Base-by-base conservation (phyloP, 2,888 invertebrate species). In the Hemithea aestivaria region DNA sequence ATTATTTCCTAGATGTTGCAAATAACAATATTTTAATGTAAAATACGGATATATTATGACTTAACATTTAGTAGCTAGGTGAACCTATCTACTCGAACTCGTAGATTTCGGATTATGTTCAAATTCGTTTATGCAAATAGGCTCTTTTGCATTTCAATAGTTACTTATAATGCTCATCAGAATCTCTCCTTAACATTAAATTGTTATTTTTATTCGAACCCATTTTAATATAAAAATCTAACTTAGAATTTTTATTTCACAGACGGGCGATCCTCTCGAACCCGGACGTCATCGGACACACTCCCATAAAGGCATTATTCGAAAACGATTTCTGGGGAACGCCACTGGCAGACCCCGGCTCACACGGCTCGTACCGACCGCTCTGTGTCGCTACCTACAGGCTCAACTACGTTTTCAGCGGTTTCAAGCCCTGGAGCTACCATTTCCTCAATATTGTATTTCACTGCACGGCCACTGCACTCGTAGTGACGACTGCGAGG, bases 241-340 rank as follows among this genome's bases (percentile, higher is more conserved):
- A 65, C 54, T 57, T 50, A 58, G 40, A 48, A 57, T 49, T 66
- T 74, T 79, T 73, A 51, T 72, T 77, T 66, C 58, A 35, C 93
- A 99, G 98, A 74, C 95, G 98, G 65, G 98, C 98, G 56, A 97
- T 99, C 70, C 89, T 96, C 75, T 94, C 94, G 70, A 99, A 99
- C 82, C 94, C 94, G 48, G 98, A 99, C 84, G 91, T 99, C 62
- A 90, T 94, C 62, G 93, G 95, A 46, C 92, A 91, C 59, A 94
- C 95, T 45, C 93, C 96, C 41, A 91, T 96, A 90, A 90, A 90
- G 58, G 91, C 92, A 56, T 89, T 97, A 58, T 92, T 97, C 70
- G 91, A 91, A 75, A 94, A 98, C 87, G 98, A 99, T 88, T 99
- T 98, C 87, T 99, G 99, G 99, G 99, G 98, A 31, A 98, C 98